These are phyloP conservation scores for Bombylius discolor DNA, from an alignment of 2,888 invertebrate genomes.

Conservation along the genomic window DNA sequence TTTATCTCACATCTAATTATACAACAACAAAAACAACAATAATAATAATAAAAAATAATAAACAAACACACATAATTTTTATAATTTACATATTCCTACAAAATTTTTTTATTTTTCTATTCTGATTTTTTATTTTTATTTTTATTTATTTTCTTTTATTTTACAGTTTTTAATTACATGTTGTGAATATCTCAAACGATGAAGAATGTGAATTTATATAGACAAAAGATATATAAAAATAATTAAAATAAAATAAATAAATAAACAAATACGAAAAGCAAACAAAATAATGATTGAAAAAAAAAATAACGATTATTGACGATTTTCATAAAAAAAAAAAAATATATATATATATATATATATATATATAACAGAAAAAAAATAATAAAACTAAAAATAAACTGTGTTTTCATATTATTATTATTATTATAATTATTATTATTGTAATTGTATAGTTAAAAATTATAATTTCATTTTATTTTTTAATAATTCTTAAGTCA, in stretches of 20 bases:
- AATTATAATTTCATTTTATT: no score
- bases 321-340: background rate
- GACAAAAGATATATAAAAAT: no score
- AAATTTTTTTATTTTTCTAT: conserved; percentile 6
- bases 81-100: conserved; percentile 4
- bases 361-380: background rate
- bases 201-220: background rate
- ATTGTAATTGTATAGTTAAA: conserved; percentile 22
- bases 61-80: background rate
- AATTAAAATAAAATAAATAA: background rate
- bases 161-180: conserved; percentile 35
- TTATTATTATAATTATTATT: conserved; percentile 27
- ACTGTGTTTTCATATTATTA: conserved; percentile 29
- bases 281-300: background rate
- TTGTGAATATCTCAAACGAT: conserved; percentile 20
- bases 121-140: conserved; percentile 9
- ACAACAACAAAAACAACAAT: no score
- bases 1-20: conserved; percentile 18
- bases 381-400: conserved; percentile 24
- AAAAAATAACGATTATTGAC: background rate
- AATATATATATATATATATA: no score
- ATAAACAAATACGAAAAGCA: background rate
- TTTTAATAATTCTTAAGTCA: no score
- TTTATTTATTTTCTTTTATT: conserved; percentile 11
- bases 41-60: no score